Percentiles rank a stretch among this genome's conserved stretches.
Conservation (phyloP, 2,113 vertebrate species). For the Himantopus leucocephalus region DNA sequence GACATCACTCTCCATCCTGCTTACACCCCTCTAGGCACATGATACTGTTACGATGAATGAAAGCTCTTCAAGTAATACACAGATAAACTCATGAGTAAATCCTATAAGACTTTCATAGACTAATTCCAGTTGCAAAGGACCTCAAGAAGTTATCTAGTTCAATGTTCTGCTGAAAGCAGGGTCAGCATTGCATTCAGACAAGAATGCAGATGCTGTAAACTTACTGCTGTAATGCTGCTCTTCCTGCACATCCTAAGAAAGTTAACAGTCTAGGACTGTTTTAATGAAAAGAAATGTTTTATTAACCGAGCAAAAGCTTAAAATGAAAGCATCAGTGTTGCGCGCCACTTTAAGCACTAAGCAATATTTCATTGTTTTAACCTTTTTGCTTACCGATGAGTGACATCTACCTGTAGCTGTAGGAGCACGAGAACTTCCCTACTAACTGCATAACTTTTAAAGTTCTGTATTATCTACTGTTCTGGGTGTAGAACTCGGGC, state of each 20-base stretch:
- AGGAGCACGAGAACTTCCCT: not conserved
- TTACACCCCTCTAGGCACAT: not conserved
- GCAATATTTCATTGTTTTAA: not conserved
- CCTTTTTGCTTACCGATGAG: not conserved
- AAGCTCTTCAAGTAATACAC: not conserved
- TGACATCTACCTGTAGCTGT: not conserved
- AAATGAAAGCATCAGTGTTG: not conserved
- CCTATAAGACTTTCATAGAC: not conserved
- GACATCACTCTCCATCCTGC: not conserved
- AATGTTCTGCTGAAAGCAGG: not conserved
- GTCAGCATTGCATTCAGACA: not conserved
- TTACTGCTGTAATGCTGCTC: not conserved
- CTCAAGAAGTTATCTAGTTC: not conserved
- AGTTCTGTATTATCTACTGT: not conserved
- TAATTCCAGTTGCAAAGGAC: not conserved
- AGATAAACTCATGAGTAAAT: not conserved
- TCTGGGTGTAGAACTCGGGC: not conserved
- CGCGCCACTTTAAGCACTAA: not conserved
- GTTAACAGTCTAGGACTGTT: not conserved
- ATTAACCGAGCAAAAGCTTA: not conserved
- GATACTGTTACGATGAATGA: not conserved
- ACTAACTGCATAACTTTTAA: not conserved
- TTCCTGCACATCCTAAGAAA: not conserved
- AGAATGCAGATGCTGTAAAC: not conserved
- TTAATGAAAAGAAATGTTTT: not conserved